Evolutionary conservation across 2,888 invertebrate genomes (phyloP), one percentile per base, ranked within the genome.

Genomic region (Agonopterix arenella): DNA sequence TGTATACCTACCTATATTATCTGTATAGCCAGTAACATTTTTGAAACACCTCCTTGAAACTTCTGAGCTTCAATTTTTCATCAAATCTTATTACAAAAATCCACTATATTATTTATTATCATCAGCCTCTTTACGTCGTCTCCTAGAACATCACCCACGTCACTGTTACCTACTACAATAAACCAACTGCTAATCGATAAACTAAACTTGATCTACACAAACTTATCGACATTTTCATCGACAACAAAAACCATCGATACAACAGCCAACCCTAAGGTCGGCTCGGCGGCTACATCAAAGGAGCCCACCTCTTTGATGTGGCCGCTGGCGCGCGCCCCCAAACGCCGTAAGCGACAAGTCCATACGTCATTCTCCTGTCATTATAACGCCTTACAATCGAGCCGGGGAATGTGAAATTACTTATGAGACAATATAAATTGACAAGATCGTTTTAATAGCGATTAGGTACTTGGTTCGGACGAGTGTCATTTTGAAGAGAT

Each of bases 331-430:
- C 88, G 88, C 84, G 88, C 86, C 81, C 72, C 84, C 77, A 83
- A 88, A 88, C 78, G 89, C 89, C 89, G 79, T 88, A 89, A 89
- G 89, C 89, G 89, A 84, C 89, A 84, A 86, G 84, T 85, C 86
- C 89, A 88, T 88, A 88, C 89, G 89, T 89, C 89, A 89, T 89
- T 81, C 84, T 78, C 72, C 86, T 88, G 89, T 88, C 89, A 88
- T 88, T 89, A 89, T 86, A 84, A 86, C 86, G 86, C 86, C 84
- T 84, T 68, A 84, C 88, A 85, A 85, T 84, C 84, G 81, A 68
- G 70, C 64, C 66, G 81, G 82, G 85, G 28, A 88, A 86, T 86
- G 86, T 83, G 78, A 76, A 80, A 85, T 85, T 86, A 86, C 84
- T 85, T 84, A 85, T 78, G 74, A 86, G 86, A 86, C 86, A 86